phyloP scores from a whole-genome alignment of 2,797 vertebrate genomes.

The Acanthis flammea region DNA sequence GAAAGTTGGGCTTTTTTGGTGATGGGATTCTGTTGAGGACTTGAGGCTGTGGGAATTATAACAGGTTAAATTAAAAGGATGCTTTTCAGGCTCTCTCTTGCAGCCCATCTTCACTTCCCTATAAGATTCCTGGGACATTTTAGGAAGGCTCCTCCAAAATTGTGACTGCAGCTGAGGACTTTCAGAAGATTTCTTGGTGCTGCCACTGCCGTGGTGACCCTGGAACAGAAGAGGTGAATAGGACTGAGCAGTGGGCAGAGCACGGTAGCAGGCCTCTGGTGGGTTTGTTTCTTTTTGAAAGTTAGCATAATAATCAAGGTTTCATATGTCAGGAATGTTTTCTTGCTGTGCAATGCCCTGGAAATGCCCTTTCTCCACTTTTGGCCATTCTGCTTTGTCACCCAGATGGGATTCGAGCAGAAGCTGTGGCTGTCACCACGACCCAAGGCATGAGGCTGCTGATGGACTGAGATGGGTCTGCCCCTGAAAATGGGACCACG shows the following conservation, averaged over 20 bases:
- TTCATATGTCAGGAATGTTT: not conserved
- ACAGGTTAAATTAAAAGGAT: rapidly evolving
- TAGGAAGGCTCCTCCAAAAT: not conserved
- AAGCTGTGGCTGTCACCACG: not conserved
- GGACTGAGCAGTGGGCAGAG: not conserved
- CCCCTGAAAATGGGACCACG: not conserved
- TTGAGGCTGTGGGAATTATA: not conserved
- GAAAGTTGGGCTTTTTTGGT: not conserved
- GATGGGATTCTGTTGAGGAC: not conserved
- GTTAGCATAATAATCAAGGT: not conserved
- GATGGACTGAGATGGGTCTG: not conserved
- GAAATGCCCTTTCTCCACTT: not conserved
- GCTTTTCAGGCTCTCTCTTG: not conserved
- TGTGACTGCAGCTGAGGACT: not conserved
- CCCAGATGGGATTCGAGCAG: not conserved
- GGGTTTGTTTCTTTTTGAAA: not conserved
- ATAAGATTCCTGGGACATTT: not conserved
- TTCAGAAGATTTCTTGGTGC: not conserved
- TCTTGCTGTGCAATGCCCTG: not conserved
- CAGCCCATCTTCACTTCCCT: rapidly evolving
- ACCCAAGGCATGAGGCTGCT: not conserved
- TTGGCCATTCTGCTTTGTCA: not conserved
- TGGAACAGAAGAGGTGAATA: not conserved
- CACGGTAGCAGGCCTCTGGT: rapidly evolving
- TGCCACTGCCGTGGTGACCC: not conserved